phyloP scores from a whole-genome alignment of 1,140 invertebrate species.

The Polypedilum pembai region DNA sequence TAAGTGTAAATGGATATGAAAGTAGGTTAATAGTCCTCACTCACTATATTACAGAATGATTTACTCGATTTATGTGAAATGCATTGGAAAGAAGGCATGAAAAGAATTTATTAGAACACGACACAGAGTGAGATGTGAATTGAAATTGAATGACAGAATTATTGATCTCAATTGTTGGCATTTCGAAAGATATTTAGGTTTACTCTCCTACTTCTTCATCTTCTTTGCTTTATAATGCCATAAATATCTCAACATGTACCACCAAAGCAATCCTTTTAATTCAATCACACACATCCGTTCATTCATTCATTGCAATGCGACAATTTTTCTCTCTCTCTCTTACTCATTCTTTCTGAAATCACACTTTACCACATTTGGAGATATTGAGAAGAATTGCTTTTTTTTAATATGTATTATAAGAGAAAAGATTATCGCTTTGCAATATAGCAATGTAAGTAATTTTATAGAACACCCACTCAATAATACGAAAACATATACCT shows the following conservation, averaged over 20 bases:
- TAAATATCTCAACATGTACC: no score
- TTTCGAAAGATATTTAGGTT: conserved; percentile 3
- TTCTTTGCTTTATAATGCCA: no score
- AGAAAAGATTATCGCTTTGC: background rate
- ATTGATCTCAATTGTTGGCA: conserved; percentile 17
- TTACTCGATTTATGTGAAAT: background rate
- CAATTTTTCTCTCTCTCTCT: background rate
- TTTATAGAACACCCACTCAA: background rate
- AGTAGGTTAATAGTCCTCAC: conserved; percentile 20
- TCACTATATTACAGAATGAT: background rate
- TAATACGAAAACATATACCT: no score
- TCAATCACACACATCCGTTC: background rate
- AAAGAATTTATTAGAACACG: no score
- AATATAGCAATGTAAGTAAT: background rate
- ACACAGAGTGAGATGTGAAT: no score
- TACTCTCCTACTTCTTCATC: no score
- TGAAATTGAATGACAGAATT: background rate
- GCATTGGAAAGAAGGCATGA: background rate
- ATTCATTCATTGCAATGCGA: conserved; percentile 1
- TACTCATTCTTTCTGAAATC: background rate
- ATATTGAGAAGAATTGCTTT: conserved; percentile 7
- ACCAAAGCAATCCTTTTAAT: conserved; percentile 18
- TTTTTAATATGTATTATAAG: background rate
- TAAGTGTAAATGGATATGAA: background rate
- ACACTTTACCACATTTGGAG: background rate